phyloP scores from a whole-genome alignment of 2,888 invertebrate genomes.

The Apotomis capreana region DNA sequence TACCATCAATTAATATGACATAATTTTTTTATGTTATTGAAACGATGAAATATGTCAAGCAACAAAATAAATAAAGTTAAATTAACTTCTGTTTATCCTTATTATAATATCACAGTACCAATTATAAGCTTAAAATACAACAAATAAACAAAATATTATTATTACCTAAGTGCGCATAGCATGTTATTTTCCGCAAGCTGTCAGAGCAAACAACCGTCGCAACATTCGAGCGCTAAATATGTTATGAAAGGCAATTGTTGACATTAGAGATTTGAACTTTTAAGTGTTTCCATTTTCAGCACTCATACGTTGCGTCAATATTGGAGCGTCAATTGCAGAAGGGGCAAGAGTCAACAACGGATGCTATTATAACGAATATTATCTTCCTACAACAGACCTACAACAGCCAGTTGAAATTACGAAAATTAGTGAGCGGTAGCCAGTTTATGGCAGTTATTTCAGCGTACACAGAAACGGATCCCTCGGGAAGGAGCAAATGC shows the following conservation, averaged over 20 bases:
- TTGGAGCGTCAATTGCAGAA: constrained; percentile 23
- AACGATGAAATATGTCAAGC: background rate
- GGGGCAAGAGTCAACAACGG: constrained; percentile 10
- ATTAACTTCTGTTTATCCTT: background rate
- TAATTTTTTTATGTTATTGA: too few relatives aligned
- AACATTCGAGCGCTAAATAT: constrained; percentile 35
- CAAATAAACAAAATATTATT: constrained; percentile 2
- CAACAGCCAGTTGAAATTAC: background rate
- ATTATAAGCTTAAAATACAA: background rate
- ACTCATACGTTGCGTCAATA: constrained; percentile 31
- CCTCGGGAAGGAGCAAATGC: constrained; percentile 2
- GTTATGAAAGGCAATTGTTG: constrained; percentile 37
- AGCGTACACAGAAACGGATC: constrained; percentile 4
- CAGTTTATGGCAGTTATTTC: background rate
- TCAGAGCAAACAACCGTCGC: constrained; percentile 29
- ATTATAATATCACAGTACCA: background rate
- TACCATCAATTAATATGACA: too few relatives aligned
- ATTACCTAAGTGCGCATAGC: constrained; percentile 14
- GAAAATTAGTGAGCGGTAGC: background rate
- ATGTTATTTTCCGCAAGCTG: constrained; percentile 34
- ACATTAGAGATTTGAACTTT: constrained; percentile 35
- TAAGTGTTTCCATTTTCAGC: constrained; percentile 36
- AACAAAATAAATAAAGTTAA: background rate
- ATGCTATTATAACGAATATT: constrained; percentile 10
- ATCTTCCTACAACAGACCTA: background rate